Evolutionary conservation across 2,888 invertebrate genomes (phyloP).

Genomic region (Lamellibrachia satsuma): DNA sequence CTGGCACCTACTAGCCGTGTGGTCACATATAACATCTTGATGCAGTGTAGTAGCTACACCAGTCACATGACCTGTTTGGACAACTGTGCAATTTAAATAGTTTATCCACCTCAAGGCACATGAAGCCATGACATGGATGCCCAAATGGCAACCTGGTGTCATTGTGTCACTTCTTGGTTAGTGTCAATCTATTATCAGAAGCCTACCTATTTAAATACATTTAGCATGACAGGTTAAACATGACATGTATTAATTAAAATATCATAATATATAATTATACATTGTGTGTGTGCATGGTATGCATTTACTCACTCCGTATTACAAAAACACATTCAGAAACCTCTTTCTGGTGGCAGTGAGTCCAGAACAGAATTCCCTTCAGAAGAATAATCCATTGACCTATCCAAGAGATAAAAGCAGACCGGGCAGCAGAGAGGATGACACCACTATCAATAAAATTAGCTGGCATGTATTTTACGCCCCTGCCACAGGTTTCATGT

Average conservation of each 20-base stretch:
- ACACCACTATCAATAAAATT: neutral
- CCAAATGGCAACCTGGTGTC: neutral
- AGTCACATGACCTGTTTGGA: neutral
- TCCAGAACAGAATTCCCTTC: neutral
- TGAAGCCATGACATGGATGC: neutral
- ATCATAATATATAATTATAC: neutral
- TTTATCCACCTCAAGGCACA: neutral
- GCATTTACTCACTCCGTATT: no score
- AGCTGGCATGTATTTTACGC: neutral
- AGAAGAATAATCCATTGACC: neutral
- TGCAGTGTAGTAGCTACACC: neutral
- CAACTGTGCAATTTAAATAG: neutral
- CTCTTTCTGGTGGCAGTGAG: neutral
- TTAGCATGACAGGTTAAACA: neutral
- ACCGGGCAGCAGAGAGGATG: neutral
- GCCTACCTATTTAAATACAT: neutral
- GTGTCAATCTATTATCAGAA: neutral
- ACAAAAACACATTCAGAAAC: no score
- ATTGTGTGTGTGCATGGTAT: neutral
- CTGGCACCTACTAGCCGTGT: neutral
- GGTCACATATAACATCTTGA: conserved; percentile 1
- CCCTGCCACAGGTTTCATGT: neutral
- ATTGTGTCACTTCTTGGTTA: neutral
- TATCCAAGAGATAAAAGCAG: neutral
- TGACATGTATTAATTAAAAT: neutral